phyloP scores from a whole-genome alignment of 2,113 vertebrate species.

The Cyprinus carpio region DNA sequence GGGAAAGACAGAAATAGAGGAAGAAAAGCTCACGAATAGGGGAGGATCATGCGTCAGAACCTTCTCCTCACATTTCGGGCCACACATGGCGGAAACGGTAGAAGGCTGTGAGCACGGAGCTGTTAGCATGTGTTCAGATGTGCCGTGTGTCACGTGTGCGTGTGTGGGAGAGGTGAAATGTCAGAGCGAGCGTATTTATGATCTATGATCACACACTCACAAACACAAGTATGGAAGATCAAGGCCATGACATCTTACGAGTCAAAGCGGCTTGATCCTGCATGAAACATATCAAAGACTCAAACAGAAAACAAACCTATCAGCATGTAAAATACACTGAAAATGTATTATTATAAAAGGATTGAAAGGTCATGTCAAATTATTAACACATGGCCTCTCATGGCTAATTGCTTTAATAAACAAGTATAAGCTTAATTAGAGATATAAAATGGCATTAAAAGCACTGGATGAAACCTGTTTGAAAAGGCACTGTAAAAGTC shows the following conservation, averaged over 20 bases:
- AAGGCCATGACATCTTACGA: not conserved
- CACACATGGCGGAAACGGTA: not conserved
- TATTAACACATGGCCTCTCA: not conserved
- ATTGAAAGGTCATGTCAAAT: not conserved
- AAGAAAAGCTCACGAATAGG: not conserved
- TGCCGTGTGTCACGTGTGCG: not conserved
- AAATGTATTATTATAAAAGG: not conserved
- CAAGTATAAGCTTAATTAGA: not conserved
- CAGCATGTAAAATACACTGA: too few species aligned
- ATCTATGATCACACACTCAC: not conserved
- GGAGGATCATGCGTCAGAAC: constrained; percentile 9
- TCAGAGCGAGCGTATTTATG: not conserved
- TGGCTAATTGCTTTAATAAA: not conserved
- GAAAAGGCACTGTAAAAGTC: not conserved
- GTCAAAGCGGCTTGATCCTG: not conserved
- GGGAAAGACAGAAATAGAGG: not conserved
- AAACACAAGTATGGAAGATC: not conserved
- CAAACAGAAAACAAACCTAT: too few species aligned
- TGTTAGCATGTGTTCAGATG: constrained; percentile 3
- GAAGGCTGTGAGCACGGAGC: not conserved
- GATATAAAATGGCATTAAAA: not conserved
- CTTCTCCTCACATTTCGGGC: not conserved
- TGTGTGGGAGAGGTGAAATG: constrained; percentile 10
- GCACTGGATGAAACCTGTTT: not conserved
- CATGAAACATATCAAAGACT: not conserved